phyloP scores from a whole-genome alignment of 2,797 vertebrate species.

The Coreius guichenoti region DNA sequence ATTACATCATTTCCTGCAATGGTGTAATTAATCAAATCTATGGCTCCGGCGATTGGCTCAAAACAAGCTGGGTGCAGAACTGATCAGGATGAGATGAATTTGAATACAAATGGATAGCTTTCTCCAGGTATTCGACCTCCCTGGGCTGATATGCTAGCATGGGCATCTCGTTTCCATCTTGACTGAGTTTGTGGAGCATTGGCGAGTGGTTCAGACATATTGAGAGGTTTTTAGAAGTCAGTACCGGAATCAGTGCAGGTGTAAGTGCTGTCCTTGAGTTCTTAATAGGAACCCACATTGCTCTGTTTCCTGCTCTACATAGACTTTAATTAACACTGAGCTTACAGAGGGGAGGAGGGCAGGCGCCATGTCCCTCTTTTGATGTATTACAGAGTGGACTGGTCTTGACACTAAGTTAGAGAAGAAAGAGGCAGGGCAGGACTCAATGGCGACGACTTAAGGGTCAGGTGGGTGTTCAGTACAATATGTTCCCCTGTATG shows the following conservation, averaged over 20 bases:
- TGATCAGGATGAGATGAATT: neutral
- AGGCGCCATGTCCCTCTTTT: conserved; percentile 30
- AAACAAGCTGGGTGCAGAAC: neutral
- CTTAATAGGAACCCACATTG: conserved; percentile 40
- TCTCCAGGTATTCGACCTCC: neutral
- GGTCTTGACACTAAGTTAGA: conserved; percentile 39
- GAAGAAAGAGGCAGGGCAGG: neutral
- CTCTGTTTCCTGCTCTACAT: conserved; percentile 30
- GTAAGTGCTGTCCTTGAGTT: conserved; percentile 39
- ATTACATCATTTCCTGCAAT: neutral
- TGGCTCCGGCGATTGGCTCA: neutral
- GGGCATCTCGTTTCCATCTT: neutral
- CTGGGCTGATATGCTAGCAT: neutral
- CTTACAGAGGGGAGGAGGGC: conserved; percentile 46
- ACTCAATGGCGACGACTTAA: neutral
- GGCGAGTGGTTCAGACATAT: neutral
- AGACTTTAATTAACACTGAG: conserved; percentile 57
- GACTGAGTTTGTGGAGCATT: neutral
- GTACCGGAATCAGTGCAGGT: conserved; percentile 24
- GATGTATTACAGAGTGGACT: conserved; percentile 52
- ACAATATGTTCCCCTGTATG: conserved; percentile 3
- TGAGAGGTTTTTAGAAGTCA: neutral
- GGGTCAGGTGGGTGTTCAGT: neutral
- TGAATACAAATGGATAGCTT: neutral
- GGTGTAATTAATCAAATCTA: neutral